Base-by-base conservation (phyloP, 2,797 vertebrate genomes). In the Myotis planiceps region DNA sequence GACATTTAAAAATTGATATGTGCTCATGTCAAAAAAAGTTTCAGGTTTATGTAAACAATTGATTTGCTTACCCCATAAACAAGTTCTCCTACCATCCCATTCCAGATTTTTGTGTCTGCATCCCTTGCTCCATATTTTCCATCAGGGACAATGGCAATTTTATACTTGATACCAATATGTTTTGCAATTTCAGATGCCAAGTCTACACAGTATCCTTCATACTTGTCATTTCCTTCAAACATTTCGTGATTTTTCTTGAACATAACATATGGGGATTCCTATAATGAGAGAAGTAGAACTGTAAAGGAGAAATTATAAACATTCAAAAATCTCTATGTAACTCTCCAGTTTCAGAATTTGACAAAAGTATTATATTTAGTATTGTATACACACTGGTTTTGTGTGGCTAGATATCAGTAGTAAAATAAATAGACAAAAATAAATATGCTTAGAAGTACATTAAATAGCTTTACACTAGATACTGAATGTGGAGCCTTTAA, bases 221-320 rank as follows among this genome's bases (percentile, higher is more conserved):
- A 99, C 97, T 99, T 99, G 98, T 99, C 99, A 97, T 99, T 99
- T 97, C 99, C 99, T 98, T 99, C 99, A 97, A 99, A 99, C 94
- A 99, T 98, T 98, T 99, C 99, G 98, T 99, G 99, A 98, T 99
- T 99, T 99, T 99, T 99, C 99, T 99, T 99, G 98, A 99, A 99
- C 99, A 99, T 99, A 98, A 99, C 99, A 96, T 99, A 99, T 75
- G 99, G 99, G 95, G 99, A 99, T 98, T 99, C 99, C 99, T 99
- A 99, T 98, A 99, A 98, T 97, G 97, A 99, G 98, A 99, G 98
- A 98, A 98, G 97, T 90, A 98, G 91, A 98, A 98, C 98, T 98
- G 98, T 99, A 98, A 99, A 99, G 98, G 97, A 98, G 98, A 98
- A 98, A 98, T 94, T 97, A 97, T 72, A 96, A 47, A 21, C 82